Evolutionary conservation across 2,797 vertebrate species (phyloP).

Genomic region (Phrynocephalus vlangalii): DNA sequence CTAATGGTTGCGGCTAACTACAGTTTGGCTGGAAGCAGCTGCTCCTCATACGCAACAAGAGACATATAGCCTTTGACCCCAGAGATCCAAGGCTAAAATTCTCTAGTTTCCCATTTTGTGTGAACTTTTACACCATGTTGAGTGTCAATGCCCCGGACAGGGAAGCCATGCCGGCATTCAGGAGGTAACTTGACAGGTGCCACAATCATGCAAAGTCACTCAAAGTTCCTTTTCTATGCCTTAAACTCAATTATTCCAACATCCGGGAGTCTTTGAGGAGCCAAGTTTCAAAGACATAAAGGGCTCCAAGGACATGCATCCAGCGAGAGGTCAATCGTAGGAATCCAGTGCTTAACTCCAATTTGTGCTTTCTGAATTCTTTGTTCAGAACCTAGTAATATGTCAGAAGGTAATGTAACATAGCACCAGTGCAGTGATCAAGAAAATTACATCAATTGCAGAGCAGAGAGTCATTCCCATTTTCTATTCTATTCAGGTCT

Average conservation of each 20-base stretch:
- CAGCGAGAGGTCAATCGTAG: constrained; percentile 35
- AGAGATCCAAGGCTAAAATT: constrained; percentile 57
- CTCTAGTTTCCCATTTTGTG: constrained; percentile 60
- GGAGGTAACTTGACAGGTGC: constrained; percentile 57
- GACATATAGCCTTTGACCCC: constrained; percentile 72
- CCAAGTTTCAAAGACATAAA: constrained; percentile 58
- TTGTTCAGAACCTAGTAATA: constrained; percentile 54
- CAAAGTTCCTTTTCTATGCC: constrained; percentile 30
- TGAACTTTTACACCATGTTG: constrained; percentile 68
- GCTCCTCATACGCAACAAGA: constrained; percentile 45
- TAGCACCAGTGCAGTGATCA: constrained; percentile 56
- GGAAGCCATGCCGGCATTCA: constrained; percentile 54
- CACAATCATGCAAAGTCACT: constrained; percentile 39
- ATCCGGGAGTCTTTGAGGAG: constrained; percentile 28
- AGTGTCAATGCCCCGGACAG: constrained; percentile 63
- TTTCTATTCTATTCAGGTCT: constrained; percentile 23
- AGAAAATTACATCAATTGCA: constrained; percentile 51
- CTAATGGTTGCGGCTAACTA: constrained; percentile 1
- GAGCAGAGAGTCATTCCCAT: constrained; percentile 38
- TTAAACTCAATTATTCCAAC: constrained; percentile 58
- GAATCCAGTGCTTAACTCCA: constrained; percentile 57
- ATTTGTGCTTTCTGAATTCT: constrained; percentile 37
- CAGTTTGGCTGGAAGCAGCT: constrained; percentile 55
- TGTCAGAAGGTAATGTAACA: constrained; percentile 49
- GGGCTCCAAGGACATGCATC: neutral